These are phyloP conservation scores for Amiota mariae DNA, from an alignment of 2,888 invertebrate genomes.

Conservation along the genomic window DNA sequence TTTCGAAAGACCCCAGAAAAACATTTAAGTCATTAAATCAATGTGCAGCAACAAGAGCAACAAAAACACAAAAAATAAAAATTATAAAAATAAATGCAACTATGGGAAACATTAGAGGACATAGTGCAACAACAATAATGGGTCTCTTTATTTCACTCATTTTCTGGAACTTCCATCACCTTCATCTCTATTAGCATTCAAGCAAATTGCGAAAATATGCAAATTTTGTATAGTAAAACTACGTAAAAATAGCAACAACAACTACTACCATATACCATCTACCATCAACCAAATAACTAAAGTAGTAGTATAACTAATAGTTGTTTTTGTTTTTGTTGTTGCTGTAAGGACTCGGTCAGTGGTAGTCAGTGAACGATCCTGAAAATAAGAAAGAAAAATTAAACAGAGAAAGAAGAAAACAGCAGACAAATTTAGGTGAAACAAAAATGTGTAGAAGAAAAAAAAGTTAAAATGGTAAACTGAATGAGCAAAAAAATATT, in stretches of 20 bases:
- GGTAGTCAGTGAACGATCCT: not conserved
- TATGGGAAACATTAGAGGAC: too few species aligned
- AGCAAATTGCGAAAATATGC: conserved; percentile 16
- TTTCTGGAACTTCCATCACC: not conserved
- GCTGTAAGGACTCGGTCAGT: not conserved
- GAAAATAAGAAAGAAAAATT: too few species aligned
- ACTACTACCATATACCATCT: too few species aligned
- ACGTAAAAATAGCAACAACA: too few species aligned
- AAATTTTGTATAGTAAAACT: not conserved
- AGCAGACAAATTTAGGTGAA: not conserved
- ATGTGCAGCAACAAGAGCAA: not conserved
- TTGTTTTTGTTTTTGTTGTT: not conserved
- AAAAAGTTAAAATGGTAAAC: not conserved
- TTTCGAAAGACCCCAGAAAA: not conserved
- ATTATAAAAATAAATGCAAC: not conserved
- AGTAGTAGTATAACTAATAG: not conserved
- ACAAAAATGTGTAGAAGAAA: not conserved
- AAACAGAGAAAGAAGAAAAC: not conserved
- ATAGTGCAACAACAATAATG: not conserved
- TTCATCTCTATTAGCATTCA: conserved; percentile 2
- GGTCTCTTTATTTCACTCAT: too few species aligned
- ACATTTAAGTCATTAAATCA: conserved; percentile 13
- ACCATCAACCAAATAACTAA: not conserved
- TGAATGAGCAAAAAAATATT: too few species aligned
- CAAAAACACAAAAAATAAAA: not conserved